These are phyloP conservation scores for Cyprinodon diabolis DNA, from an alignment of 2,797 vertebrate species.

Conservation along the genomic window DNA sequence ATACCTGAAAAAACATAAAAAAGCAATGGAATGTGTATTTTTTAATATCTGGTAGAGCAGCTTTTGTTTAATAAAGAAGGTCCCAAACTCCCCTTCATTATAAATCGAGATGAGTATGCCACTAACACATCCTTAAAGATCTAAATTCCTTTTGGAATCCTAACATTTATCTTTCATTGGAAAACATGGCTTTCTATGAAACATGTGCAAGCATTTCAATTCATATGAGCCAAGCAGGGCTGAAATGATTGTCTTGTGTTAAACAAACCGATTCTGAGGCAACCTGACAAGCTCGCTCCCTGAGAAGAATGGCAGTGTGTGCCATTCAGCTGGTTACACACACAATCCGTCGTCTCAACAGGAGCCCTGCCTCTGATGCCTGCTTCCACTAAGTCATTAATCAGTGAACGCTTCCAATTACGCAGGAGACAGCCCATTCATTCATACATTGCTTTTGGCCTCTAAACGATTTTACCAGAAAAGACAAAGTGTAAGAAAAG, in stretches of 20 bases:
- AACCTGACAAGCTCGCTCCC: constrained; percentile 41
- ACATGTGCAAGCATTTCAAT: constrained; percentile 53
- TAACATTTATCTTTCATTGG: constrained; percentile 29
- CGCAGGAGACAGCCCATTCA: constrained; percentile 62
- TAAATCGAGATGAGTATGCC: constrained; percentile 26
- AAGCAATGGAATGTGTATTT: not conserved
- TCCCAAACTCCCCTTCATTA: constrained; percentile 18
- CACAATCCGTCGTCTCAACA: constrained; percentile 62
- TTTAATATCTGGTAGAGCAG: not conserved
- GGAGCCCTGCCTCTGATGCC: constrained; percentile 63
- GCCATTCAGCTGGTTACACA: constrained; percentile 70
- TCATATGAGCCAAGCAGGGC: constrained; percentile 28
- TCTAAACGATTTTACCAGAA: constrained; percentile 45
- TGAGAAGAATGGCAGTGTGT: constrained; percentile 52
- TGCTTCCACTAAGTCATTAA: constrained; percentile 70
- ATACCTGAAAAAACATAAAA: not conserved
- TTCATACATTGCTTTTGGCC: constrained; percentile 58
- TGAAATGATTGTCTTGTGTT: constrained; percentile 48
- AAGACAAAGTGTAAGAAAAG: constrained; percentile 13
- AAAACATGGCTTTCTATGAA: constrained; percentile 40
- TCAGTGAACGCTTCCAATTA: constrained; percentile 75
- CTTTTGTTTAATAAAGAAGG: not conserved
- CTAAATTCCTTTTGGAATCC: constrained; percentile 41
- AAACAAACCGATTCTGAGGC: constrained; percentile 51
- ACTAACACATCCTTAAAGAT: constrained; percentile 7